Base-by-base conservation (phyloP, 2,888 invertebrate genomes). In the Pseudococcus jackbeardsleyi region DNA sequence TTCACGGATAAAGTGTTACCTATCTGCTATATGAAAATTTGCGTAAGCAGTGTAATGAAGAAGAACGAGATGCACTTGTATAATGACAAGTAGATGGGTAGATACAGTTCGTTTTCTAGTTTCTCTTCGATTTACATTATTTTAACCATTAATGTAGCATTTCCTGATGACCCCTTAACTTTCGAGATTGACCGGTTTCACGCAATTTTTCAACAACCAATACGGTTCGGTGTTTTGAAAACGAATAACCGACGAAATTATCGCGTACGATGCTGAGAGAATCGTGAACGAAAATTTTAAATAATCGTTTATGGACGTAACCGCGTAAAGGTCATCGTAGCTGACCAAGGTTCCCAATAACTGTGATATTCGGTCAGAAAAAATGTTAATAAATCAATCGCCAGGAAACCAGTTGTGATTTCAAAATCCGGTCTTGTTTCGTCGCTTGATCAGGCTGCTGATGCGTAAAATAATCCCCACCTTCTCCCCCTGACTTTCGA, bases 141-240 rank as follows among this genome's bases (percentile, higher is more conserved):
- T 79, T 79, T 11, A 79, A 79, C 42, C 42, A 79, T 79, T 79
- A 79, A 39, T 46, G 79, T 46, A 79, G 79, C 46, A 79, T 79
- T 79, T 79, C 79, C 79, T 79, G 79, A 79, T 79, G 79, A 79
- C 79, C 79, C 79, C 79, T 79, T 79, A 46, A 79, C 79, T 42
- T 79, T 79, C 79, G 11, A 79, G 42, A 79, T n/a, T 79, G 79
- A 79, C 79, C 79, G 79, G 79, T 79, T 79, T 79, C 79, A 46
- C 46, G 79, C n/a, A n/a, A 79, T 79, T 79, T 79, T 42, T 79
- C 19, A 79, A 79, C 19, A 4, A 79, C 15, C 79, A 33, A 79
- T 79, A 79, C 17, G 4, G 79, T 46, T n/a, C 46, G 59, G 7
- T 1, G 42, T 79, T 77, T 77, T 79, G n/a, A 79, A 79, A 79